Evolutionary conservation across 2,113 vertebrate genomes (phyloP), one percentile per base, ranked within the genome.

Genomic region (Tetrax tetrax): DNA sequence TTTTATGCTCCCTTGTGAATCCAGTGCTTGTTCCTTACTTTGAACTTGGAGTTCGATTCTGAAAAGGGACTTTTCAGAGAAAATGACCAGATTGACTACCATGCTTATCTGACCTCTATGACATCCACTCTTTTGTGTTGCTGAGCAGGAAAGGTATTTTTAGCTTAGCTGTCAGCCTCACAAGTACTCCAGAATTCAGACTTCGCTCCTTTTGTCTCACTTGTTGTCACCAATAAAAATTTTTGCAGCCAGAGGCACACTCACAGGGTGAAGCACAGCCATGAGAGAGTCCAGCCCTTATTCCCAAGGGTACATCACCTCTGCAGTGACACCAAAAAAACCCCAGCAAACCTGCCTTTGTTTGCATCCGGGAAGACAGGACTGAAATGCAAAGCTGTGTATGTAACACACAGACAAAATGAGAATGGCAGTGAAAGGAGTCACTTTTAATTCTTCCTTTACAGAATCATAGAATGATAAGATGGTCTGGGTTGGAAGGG

Each of bases 91-190:
- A 43, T 43, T 69, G 66, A 51, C 68, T 68, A n/a, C 41, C 21
- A 45, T 64, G 47, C 48, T 90, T 83, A 70, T 60, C 69, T 66
- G 60, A 83, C 25, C 43, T 19, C 29, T 43, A 6, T 11, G 18
- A 53, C 47, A 84, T 31, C 59, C 45, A 70, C 12, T 91, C 29
- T 37, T 35, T 68, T 60, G 29, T 45, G 68, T 75, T 11, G 4
- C 72, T 81, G 37, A 69, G 90, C 47, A 89, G 47, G 21, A 92
- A 88, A 87, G 37, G 21, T 80, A 87, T 90, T 93, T 89, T 89
- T 87, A 96, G 60, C 48, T 56, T 65, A 14, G 11, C 61, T 70
- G 51, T 48, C 65, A 87, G 38, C 13, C 5, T 48, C 23, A 72
- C 19, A 81, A 53, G 74, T 18, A 50, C 25, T 72, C 47, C 48